Percentiles rank a stretch among this genome's conserved stretches.
Conservation (phyloP, 2,797 vertebrate genomes). For the Pseudochirops cupreus region DNA sequence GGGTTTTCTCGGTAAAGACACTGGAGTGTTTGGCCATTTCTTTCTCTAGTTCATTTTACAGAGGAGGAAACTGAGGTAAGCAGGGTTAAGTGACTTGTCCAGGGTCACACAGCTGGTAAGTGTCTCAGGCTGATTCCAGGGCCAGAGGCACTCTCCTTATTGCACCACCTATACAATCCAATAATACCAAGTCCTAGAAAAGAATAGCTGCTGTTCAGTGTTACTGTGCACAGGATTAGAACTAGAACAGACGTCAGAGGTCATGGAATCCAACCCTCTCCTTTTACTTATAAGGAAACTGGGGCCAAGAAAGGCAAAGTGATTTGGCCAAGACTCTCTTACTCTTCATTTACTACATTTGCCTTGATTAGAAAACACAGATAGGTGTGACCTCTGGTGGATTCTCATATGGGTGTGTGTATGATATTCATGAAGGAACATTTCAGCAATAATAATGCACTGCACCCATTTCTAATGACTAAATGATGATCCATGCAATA, state of each 20-base stretch:
- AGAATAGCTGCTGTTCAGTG: neutral
- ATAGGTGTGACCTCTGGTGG: neutral
- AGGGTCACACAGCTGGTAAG: neutral
- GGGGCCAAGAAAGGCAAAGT: conserved; percentile 30
- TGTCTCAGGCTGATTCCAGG: neutral
- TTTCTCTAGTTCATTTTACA: too few relatives aligned
- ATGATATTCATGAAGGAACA: neutral
- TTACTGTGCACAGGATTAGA: neutral
- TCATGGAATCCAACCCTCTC: neutral
- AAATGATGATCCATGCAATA: conserved; percentile 10
- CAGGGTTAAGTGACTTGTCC: neutral
- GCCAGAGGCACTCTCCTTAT: neutral
- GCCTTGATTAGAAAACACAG: neutral
- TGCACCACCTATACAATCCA: neutral
- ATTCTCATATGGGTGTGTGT: conserved; percentile 11
- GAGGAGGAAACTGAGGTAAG: too few relatives aligned
- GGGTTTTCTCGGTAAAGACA: too few relatives aligned
- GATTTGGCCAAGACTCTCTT: neutral
- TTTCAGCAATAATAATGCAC: conserved; percentile 5
- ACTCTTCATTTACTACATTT: conserved; percentile 10
- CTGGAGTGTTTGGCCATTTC: too few relatives aligned
- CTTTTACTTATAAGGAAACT: conserved; percentile 14
- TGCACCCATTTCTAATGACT: conserved; percentile 12
- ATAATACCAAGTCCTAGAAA: neutral
- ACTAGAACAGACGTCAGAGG: neutral